Evolutionary conservation across 1,140 invertebrate genomes (phyloP).

Genomic region (Vollenhovia emeryi): DNA sequence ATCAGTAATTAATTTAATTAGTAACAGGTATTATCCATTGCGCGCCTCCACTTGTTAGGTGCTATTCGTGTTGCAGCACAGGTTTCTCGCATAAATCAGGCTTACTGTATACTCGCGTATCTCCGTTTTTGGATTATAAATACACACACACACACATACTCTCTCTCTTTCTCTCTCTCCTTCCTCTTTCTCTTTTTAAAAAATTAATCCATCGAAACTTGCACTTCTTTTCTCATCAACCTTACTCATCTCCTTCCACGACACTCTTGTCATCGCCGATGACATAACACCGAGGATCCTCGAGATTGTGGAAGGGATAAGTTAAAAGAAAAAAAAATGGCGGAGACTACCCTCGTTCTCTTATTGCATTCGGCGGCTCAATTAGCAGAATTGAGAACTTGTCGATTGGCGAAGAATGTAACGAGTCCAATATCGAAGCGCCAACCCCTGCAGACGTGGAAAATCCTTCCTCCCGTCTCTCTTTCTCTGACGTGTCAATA

Average conservation of each 20-base stretch:
- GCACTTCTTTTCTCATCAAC: constrained; percentile 17
- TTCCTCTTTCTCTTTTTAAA: not conserved
- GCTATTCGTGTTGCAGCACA: not conserved
- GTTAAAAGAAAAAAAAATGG: not conserved
- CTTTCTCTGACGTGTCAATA: constrained; percentile 35
- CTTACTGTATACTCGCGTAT: not conserved
- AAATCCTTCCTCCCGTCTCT: constrained; percentile 6
- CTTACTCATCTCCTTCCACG: constrained; percentile 7
- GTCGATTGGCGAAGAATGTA: constrained; percentile 46
- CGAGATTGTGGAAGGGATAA: not conserved
- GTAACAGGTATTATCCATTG: not conserved
- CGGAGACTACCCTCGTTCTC: not conserved
- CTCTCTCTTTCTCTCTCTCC: not conserved
- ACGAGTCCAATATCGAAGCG: constrained; percentile 46
- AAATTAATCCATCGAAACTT: constrained; percentile 45
- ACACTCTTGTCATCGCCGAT: constrained; percentile 1
- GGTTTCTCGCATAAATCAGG: not conserved
- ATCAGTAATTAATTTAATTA: not conserved
- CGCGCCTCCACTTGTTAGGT: not conserved
- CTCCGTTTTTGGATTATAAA: not conserved
- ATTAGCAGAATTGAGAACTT: constrained; percentile 63
- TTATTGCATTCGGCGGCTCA: constrained; percentile 56
- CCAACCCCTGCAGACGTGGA: constrained; percentile 31
- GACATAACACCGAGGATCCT: not conserved
- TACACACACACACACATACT: not conserved